Conservation (phyloP, 2,888 invertebrate genomes). For the Seira ritae region DNA sequence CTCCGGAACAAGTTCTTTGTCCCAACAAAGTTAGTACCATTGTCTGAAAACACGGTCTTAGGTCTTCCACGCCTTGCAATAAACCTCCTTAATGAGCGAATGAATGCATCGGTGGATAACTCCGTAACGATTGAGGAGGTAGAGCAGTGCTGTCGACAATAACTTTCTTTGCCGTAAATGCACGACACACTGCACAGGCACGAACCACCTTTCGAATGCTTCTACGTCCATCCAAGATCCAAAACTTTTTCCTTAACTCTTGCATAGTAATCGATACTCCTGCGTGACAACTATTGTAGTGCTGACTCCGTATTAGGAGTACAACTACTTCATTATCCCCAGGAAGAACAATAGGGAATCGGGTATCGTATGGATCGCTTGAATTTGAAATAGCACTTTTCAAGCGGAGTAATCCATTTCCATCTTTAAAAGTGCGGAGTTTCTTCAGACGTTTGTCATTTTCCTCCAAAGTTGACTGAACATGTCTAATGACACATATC, state of each 20-base stretch:
- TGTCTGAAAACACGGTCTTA: slow-evolving; percentile 57
- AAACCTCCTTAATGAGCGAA: background rate
- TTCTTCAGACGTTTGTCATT: background rate
- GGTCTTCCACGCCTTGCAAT: background rate
- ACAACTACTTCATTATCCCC: no score
- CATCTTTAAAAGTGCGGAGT: background rate
- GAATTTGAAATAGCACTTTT: no score
- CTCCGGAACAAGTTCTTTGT: background rate
- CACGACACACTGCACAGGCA: background rate
- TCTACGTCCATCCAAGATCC: background rate
- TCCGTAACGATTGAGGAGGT: background rate
- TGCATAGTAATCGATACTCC: no score
- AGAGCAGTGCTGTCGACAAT: no score
- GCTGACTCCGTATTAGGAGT: no score
- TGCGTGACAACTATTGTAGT: no score
- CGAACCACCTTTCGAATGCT: background rate
- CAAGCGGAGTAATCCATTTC: background rate
- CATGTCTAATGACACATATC: no score
- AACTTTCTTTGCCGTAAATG: slow-evolving; percentile 69
- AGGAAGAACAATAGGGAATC: no score
- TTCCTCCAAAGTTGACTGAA: background rate
- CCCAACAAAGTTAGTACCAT: background rate
- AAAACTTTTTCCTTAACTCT: background rate
- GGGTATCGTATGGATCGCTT: no score
- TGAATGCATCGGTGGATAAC: background rate